Percentiles rank a stretch among this genome's conserved stretches.
phyloP scores from a whole-genome alignment of 2,888 invertebrate genomes.

The Melolontha melolontha region DNA sequence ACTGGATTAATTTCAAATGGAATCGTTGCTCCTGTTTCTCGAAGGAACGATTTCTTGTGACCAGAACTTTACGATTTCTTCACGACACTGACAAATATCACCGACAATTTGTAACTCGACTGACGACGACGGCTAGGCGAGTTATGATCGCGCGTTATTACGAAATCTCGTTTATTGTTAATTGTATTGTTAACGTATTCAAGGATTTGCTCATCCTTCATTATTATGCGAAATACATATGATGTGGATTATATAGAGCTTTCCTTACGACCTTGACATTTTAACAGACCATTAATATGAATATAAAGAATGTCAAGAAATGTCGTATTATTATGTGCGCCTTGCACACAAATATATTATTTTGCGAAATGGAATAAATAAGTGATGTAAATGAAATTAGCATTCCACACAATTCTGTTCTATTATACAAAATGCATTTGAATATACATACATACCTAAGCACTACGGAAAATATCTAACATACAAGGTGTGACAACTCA shows the following conservation, averaged over 20 bases:
- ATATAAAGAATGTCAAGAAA: too few relatives aligned
- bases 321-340: too few relatives aligned
- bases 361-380: too few relatives aligned
- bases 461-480: too few relatives aligned
- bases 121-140: slow-evolving; percentile 20
- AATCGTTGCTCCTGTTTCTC: slow-evolving; percentile 40
- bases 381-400: too few relatives aligned
- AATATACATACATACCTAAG: too few relatives aligned
- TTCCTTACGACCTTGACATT: slow-evolving; percentile 58
- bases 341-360: too few relatives aligned
- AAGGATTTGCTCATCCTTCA: slow-evolving; percentile 55
- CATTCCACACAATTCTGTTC: too few relatives aligned
- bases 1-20: slow-evolving; percentile 46
- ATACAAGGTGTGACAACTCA: too few relatives aligned
- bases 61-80: slow-evolving; percentile 25
- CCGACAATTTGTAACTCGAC: slow-evolving; percentile 28
- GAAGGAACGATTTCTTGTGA: slow-evolving; percentile 25
- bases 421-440: too few relatives aligned
- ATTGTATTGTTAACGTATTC: slow-evolving; percentile 40
- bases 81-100: slow-evolving; percentile 37
- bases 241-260: slow-evolving; percentile 60
- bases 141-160: slow-evolving; percentile 33
- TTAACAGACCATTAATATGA: slow-evolving; percentile 18
- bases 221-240: slow-evolving; percentile 57
- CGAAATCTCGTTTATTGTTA: slow-evolving; percentile 38